Evolutionary conservation across 92 coral and sea anemone species (phyloP), one percentile per base, ranked within the genome.

Genomic region (Parazoanthus swiftii): DNA sequence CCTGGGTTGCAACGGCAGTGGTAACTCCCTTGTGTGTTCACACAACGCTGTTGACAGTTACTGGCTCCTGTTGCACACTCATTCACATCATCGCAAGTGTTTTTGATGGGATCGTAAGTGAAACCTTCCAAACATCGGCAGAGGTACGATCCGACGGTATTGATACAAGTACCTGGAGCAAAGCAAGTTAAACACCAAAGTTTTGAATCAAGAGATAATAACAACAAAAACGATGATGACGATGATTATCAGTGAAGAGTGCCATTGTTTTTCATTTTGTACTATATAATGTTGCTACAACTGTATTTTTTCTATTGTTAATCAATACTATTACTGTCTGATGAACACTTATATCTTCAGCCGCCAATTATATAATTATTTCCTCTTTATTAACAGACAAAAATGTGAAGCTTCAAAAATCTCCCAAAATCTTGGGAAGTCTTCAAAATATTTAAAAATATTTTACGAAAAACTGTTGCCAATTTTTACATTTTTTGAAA

Each of bases 1-100:
- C 95, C 95, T 39, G 94, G 90, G 71, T 76, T 90, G 76, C 95
- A 93, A 51, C 48, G 92, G 71, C 95, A 93, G 86, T 86, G 67
- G 26, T 91, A 93, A 21, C 89, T 88, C 11, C 93, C 93, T 29
- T 84, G 72, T 76, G 94, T 88, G 91, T 92, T 92, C 63, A 92
- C 50, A 54, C 94, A 92, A 39, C 74, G 89, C 79, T 92, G 94
- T 33, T 90, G 88, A 51, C 94, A 92, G 79, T 90, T 81, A 48
- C 86, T 51, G 18, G 77, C 85, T 33, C 84, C 81, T 50, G 88
- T 67, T 38, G 50, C 33, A 67, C 94, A 92, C 85, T 92, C 94
- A 48, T 92, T 81, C 23, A 90, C 79, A 59, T 92, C 94, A 85
- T 88, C 89, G 67, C 94, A 92, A 54, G 89, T 90, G 54, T 85